Evolutionary conservation across 2,888 invertebrate species (phyloP).

Genomic region (Drosophila prolongata): DNA sequence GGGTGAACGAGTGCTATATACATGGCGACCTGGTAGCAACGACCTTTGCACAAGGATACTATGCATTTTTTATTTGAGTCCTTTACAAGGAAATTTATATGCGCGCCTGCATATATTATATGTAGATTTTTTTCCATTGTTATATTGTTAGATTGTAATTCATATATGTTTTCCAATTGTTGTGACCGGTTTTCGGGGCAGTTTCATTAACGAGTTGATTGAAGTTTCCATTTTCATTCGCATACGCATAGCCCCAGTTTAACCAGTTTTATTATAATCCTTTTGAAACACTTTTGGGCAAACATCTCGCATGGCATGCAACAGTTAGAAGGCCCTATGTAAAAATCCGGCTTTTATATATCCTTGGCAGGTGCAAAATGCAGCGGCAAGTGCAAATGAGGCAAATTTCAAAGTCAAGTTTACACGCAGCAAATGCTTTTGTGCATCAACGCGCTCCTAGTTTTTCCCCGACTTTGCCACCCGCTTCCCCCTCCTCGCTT

Average conservation of each 20-base stretch:
- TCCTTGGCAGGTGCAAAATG: conserved; percentile 59
- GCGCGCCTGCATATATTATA: conserved; percentile 4
- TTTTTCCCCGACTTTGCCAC: conserved; percentile 6
- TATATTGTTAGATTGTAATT: conserved; percentile 8
- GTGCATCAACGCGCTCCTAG: conserved; percentile 55
- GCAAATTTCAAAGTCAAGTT: conserved; percentile 78
- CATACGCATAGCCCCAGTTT: neutral
- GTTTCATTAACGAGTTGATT: conserved; percentile 65
- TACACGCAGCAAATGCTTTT: conserved; percentile 76
- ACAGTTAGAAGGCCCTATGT: conserved; percentile 51
- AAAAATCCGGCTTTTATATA: conserved; percentile 16
- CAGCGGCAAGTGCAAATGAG: conserved; percentile 73
- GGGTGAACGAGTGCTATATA: neutral
- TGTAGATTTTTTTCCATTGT: conserved; percentile 2
- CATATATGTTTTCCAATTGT: conserved; percentile 1
- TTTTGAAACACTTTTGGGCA: neutral
- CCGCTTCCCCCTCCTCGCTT: neutral
- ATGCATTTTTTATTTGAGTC: neutral
- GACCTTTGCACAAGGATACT: conserved; percentile 22
- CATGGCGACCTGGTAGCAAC: conserved; percentile 33
- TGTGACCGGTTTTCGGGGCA: conserved; percentile 29
- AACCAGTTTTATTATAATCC: conserved; percentile 54
- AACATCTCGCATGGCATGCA: conserved; percentile 45
- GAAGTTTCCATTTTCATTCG: conserved; percentile 43
- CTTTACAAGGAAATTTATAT: conserved; percentile 4